These are phyloP conservation scores for Mus musculus DNA, from an alignment of 2,113 vertebrate species.

Conservation along the genomic window GRCm39 chr7:43422001-43422500, in stretches of 20 bases:
- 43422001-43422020: not conserved
- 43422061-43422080: not conserved
- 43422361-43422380: not conserved
- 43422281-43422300: not conserved
- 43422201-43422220: not conserved
- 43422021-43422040: too few species aligned
- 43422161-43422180: not conserved
- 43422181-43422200: not conserved
- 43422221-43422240: too few species aligned
- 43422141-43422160: too few species aligned
- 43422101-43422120: not conserved
- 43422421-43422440: not conserved
- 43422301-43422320: too few species aligned
- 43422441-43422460: not conserved
- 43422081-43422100: not conserved
- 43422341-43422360: not conserved
- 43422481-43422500: not conserved
- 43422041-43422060: not conserved
- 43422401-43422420: not conserved
- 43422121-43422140: not conserved
- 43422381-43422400: not conserved
- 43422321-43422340: not conserved
- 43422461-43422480: not conserved
- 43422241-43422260: not conserved
- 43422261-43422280: not conserved